Conservation (phyloP, 2,888 invertebrate species). For the Reticulitermes lucifugus region DNA sequence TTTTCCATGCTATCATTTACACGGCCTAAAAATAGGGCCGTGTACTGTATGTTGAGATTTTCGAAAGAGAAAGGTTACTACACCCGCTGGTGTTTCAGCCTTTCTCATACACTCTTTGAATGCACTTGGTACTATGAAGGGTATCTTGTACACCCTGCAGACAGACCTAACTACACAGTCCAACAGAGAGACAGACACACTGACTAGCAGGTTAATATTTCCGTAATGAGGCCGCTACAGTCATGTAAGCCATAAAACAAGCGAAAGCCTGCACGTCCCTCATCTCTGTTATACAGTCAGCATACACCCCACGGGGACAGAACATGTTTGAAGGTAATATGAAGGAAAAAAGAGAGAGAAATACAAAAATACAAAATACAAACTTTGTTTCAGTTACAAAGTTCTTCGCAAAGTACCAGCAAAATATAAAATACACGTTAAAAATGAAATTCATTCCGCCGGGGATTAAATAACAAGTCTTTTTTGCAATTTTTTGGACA, state of each 20-base stretch:
- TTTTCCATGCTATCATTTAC: too few species aligned
- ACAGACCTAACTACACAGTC: neutral
- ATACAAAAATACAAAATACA: slow-evolving; percentile 33
- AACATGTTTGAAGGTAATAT: slow-evolving; percentile 34
- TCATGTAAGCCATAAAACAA: slow-evolving; percentile 19
- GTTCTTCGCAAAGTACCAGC: neutral
- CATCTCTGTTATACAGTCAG: neutral
- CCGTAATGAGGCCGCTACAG: slow-evolving; percentile 3
- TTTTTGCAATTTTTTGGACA: too few species aligned
- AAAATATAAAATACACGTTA: neutral
- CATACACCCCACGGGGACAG: slow-evolving; percentile 13
- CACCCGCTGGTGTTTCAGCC: too few species aligned
- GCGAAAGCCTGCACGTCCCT: neutral
- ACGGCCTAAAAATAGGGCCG: too few species aligned
- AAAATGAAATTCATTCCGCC: neutral
- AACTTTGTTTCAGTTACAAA: slow-evolving; percentile 27
- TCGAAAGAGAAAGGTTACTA: too few species aligned
- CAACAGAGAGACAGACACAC: neutral
- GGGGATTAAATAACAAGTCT: neutral
- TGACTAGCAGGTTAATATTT: slow-evolving; percentile 8
- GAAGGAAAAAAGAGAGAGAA: slow-evolving; percentile 8
- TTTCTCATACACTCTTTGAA: too few species aligned
- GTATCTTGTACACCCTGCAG: neutral
- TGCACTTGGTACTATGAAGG: too few species aligned
- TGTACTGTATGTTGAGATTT: too few species aligned